These are phyloP conservation scores for Drosophila phalerata DNA, from an alignment of 2,888 invertebrate species.

Conservation along the genomic window DNA sequence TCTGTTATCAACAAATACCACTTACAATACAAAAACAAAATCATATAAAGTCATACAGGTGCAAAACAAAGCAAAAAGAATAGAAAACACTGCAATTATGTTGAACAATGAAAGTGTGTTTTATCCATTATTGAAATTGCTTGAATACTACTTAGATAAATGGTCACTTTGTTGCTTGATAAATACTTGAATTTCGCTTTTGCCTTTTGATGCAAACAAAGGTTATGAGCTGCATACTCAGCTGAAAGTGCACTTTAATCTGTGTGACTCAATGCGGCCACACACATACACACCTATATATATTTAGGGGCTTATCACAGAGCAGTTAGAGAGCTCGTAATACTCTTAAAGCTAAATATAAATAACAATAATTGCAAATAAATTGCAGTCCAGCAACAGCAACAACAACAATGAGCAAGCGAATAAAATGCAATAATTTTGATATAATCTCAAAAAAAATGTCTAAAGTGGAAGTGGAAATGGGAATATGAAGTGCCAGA, in stretches of 20 bases:
- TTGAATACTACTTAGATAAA: conserved; percentile 21
- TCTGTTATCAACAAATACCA: too few species aligned
- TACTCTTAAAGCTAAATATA: conserved; percentile 40
- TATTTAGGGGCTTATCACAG: conserved; percentile 32
- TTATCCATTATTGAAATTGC: conserved; percentile 20
- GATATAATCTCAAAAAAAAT: conserved; percentile 7
- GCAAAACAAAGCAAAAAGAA: not conserved
- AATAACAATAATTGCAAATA: conserved; percentile 64
- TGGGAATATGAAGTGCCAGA: conserved; percentile 1
- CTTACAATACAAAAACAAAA: not conserved
- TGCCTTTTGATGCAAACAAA: conserved; percentile 9
- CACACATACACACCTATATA: conserved; percentile 10
- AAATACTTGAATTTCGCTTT: conserved; percentile 19
- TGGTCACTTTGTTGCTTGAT: conserved; percentile 14
- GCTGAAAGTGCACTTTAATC: conserved; percentile 11
- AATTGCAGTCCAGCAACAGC: conserved; percentile 48
- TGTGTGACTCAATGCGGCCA: conserved; percentile 47
- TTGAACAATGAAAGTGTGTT: conserved; percentile 9
- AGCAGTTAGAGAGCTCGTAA: conserved; percentile 24
- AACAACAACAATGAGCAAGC: conserved; percentile 17
- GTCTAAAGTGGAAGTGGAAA: conserved; percentile 6
- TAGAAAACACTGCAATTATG: conserved; percentile 2
- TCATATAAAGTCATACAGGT: not conserved
- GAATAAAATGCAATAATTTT: conserved; percentile 26
- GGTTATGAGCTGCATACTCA: conserved; percentile 30